Evolutionary conservation across 2,888 invertebrate genomes (phyloP).

Genomic region (Stomorhina lunata): DNA sequence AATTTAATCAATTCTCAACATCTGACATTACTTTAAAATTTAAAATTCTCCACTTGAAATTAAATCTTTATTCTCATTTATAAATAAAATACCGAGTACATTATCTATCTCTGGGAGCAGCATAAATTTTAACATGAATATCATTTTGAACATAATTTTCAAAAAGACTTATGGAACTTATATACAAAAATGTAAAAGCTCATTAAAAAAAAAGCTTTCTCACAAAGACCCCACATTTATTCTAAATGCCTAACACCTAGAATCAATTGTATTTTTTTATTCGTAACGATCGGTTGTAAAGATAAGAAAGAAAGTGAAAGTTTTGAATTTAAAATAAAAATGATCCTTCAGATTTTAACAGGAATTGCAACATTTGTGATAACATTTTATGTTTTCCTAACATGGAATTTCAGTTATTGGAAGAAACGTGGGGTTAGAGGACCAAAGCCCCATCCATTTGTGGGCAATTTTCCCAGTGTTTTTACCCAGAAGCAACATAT

Average conservation of each 20-base stretch:
- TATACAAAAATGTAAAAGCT: constrained; percentile 17
- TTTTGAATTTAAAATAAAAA: neutral
- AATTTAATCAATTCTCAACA: too few relatives aligned
- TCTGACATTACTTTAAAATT: too few relatives aligned
- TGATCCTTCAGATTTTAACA: constrained; percentile 24
- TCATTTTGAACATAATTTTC: too few relatives aligned
- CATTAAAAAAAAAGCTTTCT: constrained; percentile 9
- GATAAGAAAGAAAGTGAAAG: neutral
- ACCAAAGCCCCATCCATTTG: constrained; percentile 74
- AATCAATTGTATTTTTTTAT: neutral
- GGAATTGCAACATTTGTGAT: neutral
- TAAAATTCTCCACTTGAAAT: too few relatives aligned
- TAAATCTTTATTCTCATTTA: too few relatives aligned
- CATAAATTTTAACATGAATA: too few relatives aligned
- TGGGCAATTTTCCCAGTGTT: constrained; percentile 76
- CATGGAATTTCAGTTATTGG: constrained; percentile 78
- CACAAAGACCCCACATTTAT: neutral
- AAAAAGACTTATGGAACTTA: neutral
- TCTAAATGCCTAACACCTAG: neutral
- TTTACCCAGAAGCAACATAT: constrained; percentile 72
- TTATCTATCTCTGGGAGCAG: too few relatives aligned
- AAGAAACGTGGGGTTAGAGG: constrained; percentile 76
- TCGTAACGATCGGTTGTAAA: neutral
- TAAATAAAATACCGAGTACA: too few relatives aligned
- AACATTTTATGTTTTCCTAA: constrained; percentile 71